These are phyloP conservation scores for Eleutherodactylus coqui DNA, from an alignment of 2,797 vertebrate genomes.

Conservation along the genomic window DNA sequence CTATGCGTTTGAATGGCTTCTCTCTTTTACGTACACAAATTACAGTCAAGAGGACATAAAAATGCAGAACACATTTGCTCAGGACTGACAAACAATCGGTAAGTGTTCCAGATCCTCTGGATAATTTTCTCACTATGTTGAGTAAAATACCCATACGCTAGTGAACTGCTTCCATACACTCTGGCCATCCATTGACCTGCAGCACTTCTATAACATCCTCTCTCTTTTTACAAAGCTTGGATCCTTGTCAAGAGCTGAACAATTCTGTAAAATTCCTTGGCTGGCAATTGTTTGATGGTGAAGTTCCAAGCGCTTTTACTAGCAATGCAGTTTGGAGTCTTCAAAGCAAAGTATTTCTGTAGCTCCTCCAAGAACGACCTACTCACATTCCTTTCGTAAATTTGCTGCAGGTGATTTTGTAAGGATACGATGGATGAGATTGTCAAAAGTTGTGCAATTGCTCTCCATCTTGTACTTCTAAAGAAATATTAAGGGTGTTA, in stretches of 20 bases:
- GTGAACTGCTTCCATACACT: not conserved
- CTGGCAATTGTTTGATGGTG: conserved; percentile 60
- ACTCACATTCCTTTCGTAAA: conserved; percentile 65
- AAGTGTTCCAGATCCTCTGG: conserved; percentile 60
- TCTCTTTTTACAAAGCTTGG: conserved; percentile 43
- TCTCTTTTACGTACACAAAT: conserved; percentile 42
- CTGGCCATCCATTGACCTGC: conserved; percentile 25
- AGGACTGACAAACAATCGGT: conserved; percentile 50
- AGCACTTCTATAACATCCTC: conserved; percentile 43
- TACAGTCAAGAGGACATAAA: conserved; percentile 35
- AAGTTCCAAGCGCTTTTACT: conserved; percentile 70
- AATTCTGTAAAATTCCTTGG: conserved; percentile 61
- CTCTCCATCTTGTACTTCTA: conserved; percentile 16
- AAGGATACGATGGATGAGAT: conserved; percentile 49
- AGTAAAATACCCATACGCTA: not conserved
- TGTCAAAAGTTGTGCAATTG: conserved; percentile 33
- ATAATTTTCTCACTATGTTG: not conserved
- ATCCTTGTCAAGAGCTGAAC: conserved; percentile 50
- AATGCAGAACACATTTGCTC: not conserved
- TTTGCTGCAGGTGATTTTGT: conserved; percentile 62
- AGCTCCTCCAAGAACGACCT: conserved; percentile 71
- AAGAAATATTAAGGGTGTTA: conserved; percentile 10
- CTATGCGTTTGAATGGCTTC: conserved; percentile 59
- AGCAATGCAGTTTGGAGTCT: conserved; percentile 69
- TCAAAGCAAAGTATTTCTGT: conserved; percentile 72